These are phyloP conservation scores for Craterocephalus amniculus DNA, from an alignment of 2,797 vertebrate species.

Conservation along the genomic window DNA sequence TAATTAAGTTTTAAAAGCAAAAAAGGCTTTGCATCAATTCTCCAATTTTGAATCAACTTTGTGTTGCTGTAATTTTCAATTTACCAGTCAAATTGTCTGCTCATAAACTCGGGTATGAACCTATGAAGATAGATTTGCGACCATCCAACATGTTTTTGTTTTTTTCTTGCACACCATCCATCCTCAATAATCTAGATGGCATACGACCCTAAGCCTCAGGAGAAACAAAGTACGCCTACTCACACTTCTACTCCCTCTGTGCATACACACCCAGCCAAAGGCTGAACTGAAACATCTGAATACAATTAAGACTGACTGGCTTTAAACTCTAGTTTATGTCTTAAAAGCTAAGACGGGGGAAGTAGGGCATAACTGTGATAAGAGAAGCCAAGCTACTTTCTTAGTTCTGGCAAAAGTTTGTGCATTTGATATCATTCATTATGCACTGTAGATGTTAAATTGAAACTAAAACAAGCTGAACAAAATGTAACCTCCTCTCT, in stretches of 20 bases:
- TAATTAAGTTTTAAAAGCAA: slow-evolving; percentile 31
- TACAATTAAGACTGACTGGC: slow-evolving; percentile 72
- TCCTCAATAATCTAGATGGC: slow-evolving; percentile 34
- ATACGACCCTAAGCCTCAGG: slow-evolving; percentile 43
- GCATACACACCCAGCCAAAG: slow-evolving; percentile 36
- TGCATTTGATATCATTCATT: neutral
- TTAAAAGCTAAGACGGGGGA: slow-evolving; percentile 29
- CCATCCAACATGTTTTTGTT: neutral
- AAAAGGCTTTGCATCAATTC: slow-evolving; percentile 23
- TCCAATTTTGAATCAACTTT: slow-evolving; percentile 2
- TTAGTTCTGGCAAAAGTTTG: slow-evolving; percentile 4
- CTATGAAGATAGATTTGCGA: slow-evolving; percentile 27
- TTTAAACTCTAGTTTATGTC: slow-evolving; percentile 69
- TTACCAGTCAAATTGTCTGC: neutral
- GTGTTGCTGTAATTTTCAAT: neutral
- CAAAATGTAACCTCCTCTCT: slow-evolving; percentile 8
- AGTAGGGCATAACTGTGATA: slow-evolving; percentile 5
- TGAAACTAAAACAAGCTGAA: slow-evolving; percentile 10
- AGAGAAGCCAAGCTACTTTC: slow-evolving; percentile 7
- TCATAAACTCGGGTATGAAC: slow-evolving; percentile 22
- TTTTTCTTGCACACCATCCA: slow-evolving; percentile 22
- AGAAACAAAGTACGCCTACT: slow-evolving; percentile 66
- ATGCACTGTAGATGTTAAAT: neutral
- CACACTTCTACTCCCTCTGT: slow-evolving; percentile 42
- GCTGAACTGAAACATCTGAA: slow-evolving; percentile 78